Evolutionary conservation across 2,113 vertebrate species (phyloP), one percentile per base, ranked within the genome.

Genomic region (Columbina picui): DNA sequence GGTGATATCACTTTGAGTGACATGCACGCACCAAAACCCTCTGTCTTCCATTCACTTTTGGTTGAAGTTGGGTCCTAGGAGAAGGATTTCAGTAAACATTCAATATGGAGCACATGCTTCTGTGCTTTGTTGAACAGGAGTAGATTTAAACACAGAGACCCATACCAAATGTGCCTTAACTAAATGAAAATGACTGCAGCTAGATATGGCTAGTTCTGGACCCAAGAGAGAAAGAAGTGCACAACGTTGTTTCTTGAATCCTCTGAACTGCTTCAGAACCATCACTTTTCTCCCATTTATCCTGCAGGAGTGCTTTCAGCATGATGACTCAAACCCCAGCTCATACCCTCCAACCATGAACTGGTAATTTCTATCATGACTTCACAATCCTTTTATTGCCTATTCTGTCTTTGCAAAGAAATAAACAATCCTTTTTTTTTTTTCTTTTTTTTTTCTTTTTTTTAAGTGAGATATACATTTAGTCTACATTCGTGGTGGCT

Each of bases 401-500:
- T 64, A 3, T 52, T 53, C 61, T 76, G 30, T 27, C 53, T 76
- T 65, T 60, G 13, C 9, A 73, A 69, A 77, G 14, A 88, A 61
- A 76, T 15, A 69, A 87, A 25, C 26, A 53, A 56, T 19, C 5
- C 7, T 1, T 0, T 19, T 19, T 8, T 19, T 45, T 52, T 61
- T 67, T 16, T 41, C 16, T 41, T 45, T 45, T 43, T 43, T 19
- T 19, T 43, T 43, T 43, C 18, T 43, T 18, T 43, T 59, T 71
- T 49, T 22, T 47, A 32, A 78, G 15, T 38, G 41, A 70, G 52
- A 32, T 30, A 38, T 19, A 9, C 20, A 15, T 64, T 80, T 69
- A 74, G 29, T 22, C 29, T 41, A 20, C 0, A 0, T 26, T 25
- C 17, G 3, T 7, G 25, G 10, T 1, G 61, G 68, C 1, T 6